Evolutionary conservation across 1,140 invertebrate genomes (phyloP).

Genomic region (Lepidotrigona ventralis): DNA sequence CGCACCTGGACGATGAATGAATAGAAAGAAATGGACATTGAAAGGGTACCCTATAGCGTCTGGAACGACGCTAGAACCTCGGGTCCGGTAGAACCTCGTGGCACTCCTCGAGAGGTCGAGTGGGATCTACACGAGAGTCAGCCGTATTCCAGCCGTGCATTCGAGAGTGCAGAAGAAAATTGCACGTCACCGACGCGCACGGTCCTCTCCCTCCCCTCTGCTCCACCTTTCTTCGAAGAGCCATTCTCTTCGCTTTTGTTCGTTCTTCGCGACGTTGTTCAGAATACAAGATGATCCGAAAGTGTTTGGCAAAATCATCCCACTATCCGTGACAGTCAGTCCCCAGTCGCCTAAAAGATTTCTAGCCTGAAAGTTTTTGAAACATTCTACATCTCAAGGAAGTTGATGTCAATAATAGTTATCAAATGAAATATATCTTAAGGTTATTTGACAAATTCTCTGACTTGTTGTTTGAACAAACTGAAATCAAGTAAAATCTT

Average conservation of each 20-base stretch:
- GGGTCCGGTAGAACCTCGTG: neutral
- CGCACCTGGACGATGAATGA: neutral
- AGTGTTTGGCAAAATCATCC: neutral
- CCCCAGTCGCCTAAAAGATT: no score
- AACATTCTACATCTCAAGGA: no score
- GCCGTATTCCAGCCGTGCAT: neutral
- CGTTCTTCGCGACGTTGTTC: neutral
- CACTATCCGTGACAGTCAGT: neutral
- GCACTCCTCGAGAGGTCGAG: conserved; percentile 7
- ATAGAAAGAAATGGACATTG: neutral
- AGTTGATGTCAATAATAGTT: no score
- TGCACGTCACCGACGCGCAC: neutral
- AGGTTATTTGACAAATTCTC: no score
- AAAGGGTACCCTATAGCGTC: neutral
- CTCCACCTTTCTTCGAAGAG: neutral
- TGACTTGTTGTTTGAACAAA: no score
- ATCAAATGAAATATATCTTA: no score
- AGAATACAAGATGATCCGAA: conserved; percentile 1
- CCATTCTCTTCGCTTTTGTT: conserved; percentile 1
- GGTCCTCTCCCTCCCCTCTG: no score
- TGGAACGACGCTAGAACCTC: neutral
- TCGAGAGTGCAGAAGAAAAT: conserved; percentile 5
- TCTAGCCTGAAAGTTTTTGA: no score
- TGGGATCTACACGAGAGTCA: conserved; percentile 4
- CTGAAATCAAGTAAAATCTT: no score